These are phyloP conservation scores for Stenodema calcarata DNA, from an alignment of 2,888 invertebrate species.

Conservation along the genomic window DNA sequence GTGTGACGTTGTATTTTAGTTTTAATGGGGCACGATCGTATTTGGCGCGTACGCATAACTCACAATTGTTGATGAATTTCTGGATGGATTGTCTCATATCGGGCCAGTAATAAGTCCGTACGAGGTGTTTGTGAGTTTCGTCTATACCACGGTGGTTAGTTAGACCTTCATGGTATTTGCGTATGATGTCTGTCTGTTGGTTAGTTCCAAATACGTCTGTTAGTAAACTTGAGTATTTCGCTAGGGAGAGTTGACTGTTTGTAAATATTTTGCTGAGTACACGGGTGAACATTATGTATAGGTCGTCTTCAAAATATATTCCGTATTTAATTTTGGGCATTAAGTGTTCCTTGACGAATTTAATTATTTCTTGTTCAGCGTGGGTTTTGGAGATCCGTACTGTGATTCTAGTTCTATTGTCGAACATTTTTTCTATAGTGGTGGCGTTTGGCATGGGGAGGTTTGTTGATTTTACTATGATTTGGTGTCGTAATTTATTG, in stretches of 20 bases:
- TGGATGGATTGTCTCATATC: slow-evolving; percentile 55
- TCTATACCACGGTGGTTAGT: slow-evolving; percentile 26
- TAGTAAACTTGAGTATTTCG: neutral
- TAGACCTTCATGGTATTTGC: slow-evolving; percentile 30
- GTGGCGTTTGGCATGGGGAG: neutral
- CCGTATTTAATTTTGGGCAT: slow-evolving; percentile 28
- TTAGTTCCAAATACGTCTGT: neutral
- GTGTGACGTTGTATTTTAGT: slow-evolving; percentile 38
- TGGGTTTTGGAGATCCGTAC: neutral
- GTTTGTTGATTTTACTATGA: neutral
- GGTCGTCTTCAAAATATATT: neutral
- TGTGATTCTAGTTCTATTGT: slow-evolving; percentile 5
- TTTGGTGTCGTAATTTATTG: slow-evolving; percentile 12
- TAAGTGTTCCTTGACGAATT: slow-evolving; percentile 27
- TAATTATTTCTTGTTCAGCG: neutral
- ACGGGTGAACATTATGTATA: neutral
- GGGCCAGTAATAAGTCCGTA: slow-evolving; percentile 58
- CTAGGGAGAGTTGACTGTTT: neutral
- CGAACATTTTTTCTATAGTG: neutral
- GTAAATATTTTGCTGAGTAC: neutral
- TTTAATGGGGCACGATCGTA: slow-evolving; percentile 9
- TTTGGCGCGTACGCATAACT: slow-evolving; percentile 52
- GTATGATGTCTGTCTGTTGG: neutral
- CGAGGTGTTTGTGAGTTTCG: slow-evolving; percentile 6
- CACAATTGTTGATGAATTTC: slow-evolving; percentile 56